phyloP scores from a whole-genome alignment of 2,888 invertebrate species.

The Crepidodera aurea region DNA sequence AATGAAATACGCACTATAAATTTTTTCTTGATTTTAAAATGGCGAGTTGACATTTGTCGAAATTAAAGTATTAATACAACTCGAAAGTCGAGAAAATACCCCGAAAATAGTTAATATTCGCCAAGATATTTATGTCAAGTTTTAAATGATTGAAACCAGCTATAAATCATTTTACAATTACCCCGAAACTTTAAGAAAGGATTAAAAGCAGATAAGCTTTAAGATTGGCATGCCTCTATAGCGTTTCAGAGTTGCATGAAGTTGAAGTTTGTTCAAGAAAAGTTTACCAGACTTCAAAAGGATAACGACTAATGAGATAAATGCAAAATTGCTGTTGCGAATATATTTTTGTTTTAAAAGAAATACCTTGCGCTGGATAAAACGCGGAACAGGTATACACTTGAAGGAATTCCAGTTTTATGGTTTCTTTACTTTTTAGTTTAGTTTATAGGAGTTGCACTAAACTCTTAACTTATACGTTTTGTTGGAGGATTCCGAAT shows the following conservation, averaged over 20 bases:
- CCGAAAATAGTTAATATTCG: too few relatives aligned
- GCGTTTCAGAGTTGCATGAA: conserved; percentile 15
- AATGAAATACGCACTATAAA: too few relatives aligned
- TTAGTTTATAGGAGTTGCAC: neutral
- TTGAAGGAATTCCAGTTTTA: neutral
- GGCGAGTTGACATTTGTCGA: too few relatives aligned
- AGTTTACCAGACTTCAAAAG: conserved; percentile 20
- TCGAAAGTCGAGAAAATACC: too few relatives aligned
- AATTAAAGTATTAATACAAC: too few relatives aligned
- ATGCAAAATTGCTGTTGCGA: conserved; percentile 20
- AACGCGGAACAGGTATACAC: neutral
- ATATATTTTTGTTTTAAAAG: conserved; percentile 11
- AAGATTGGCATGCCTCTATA: conserved; percentile 14
- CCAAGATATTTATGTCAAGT: too few relatives aligned
- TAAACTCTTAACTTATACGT: neutral
- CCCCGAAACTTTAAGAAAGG: conserved; percentile 15
- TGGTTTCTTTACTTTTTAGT: too few relatives aligned
- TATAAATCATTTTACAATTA: conserved; percentile 26
- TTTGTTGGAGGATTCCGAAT: too few relatives aligned
- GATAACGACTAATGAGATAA: conserved; percentile 25
- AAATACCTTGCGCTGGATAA: too few relatives aligned
- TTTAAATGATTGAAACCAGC: conserved; percentile 12
- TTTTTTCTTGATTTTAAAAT: too few relatives aligned
- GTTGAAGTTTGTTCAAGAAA: conserved; percentile 10
- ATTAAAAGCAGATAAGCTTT: conserved; percentile 14